Base-by-base conservation (phyloP, 2,113 vertebrate genomes). In the Capreolus pygargus region DNA sequence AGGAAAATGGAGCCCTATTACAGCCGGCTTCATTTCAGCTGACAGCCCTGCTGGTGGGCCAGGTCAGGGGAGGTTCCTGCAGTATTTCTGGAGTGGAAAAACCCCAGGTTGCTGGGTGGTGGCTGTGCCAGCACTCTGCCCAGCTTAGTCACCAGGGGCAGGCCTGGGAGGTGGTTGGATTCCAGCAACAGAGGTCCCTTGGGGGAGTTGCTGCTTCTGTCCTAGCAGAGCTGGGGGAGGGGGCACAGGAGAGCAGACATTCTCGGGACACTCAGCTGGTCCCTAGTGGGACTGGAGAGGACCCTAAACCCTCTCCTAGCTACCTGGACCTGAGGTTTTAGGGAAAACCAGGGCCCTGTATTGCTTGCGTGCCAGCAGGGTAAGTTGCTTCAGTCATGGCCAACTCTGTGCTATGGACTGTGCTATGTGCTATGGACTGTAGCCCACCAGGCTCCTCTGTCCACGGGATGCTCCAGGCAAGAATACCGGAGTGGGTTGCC, bases 11-110 rank as follows among this genome's bases (percentile, higher is more conserved):
- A 28, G 15, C 45, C 2, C 7, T 21, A 47, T 1, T 47, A 33
- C 8, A 39, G 14, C 36, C 25, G 23, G 19, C 21, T 55, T 30
- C 16, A 23, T 61, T 83, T 78, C 39, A 14, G 27, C 25, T 64
- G 16, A 7, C 27, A 55, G 64, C 50, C 78, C 7, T 78, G 64
- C 39, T 36, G 47, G 13, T 57, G 43, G 84, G 60, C 25, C 14
- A 2, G 76, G 43, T 28, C 9, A 2, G 43, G 54, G n/a, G 30
- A 55, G 6, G 43, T 57, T 28, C 12, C 61, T 45, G 50, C 27
- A 28, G 55, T 43, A 19, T n/a, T 94, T 95, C 89, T 91, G 64
- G 50, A 96, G 70, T 92, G 97, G 96, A 97, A 98, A 98, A 96
- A 84, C 43, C 79, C 95, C 36, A 39, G 78, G 61, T 58, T 23